These are phyloP conservation scores for Hyles vespertilio DNA, from an alignment of 1,140 invertebrate genomes.

Conservation along the genomic window DNA sequence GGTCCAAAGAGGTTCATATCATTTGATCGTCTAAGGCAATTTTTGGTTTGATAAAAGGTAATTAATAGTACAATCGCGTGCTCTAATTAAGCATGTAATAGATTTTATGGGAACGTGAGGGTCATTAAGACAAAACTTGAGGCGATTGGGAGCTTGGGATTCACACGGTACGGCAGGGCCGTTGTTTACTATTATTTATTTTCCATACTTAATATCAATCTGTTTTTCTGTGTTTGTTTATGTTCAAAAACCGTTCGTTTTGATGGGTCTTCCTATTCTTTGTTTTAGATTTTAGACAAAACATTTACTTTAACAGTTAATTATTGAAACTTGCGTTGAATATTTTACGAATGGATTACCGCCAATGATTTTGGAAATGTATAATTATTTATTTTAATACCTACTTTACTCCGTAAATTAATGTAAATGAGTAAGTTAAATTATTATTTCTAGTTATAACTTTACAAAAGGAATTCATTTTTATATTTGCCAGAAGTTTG, in stretches of 20 bases:
- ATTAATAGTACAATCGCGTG: constrained; percentile 45
- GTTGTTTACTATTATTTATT: constrained; percentile 27
- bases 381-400: no score
- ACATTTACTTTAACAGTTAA: background rate
- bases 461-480: no score
- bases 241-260: no score
- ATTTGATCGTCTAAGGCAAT: constrained; percentile 16
- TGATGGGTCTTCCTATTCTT: background rate
- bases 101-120: constrained; percentile 24
- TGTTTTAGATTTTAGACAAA: background rate
- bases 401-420: no score
- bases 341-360: no score
- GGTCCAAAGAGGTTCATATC: constrained; percentile 2
- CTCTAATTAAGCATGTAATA: constrained; percentile 32
- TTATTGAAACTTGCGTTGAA: background rate
- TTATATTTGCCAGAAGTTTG: no score
- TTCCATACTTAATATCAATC: constrained; percentile 11
- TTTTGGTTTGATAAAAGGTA: constrained; percentile 25
- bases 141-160: constrained; percentile 13
- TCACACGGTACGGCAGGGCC: constrained; percentile 17
- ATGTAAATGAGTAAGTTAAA: no score
- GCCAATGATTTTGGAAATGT: no score
- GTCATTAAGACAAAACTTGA: constrained; percentile 19
- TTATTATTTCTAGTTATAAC: no score
- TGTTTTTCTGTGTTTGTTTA: background rate